Percentiles rank a stretch among this genome's conserved stretches.
Conservation (phyloP, 2,113 vertebrate species). For the Silurus meridionalis region DNA sequence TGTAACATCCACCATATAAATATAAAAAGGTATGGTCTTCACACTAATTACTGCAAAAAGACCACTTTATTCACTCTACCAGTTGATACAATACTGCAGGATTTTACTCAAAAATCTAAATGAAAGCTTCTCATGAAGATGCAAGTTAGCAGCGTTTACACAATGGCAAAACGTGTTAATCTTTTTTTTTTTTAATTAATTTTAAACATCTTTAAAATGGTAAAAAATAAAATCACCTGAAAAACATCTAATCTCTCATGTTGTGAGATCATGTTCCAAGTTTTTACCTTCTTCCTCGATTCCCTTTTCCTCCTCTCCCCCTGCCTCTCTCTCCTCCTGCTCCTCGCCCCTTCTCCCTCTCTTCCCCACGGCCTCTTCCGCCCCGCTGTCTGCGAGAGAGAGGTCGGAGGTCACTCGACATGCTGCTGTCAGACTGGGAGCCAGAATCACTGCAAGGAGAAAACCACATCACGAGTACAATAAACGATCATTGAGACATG, state of each 20-base stretch:
- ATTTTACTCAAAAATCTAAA: too few relatives aligned
- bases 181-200: too few relatives aligned
- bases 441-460: slow-evolving; percentile 69
- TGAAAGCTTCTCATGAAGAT: too few relatives aligned
- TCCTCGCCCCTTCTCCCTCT: slow-evolving; percentile 69
- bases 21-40: background rate
- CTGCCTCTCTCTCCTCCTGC: slow-evolving; percentile 64
- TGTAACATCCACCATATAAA: background rate
- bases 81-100: too few relatives aligned
- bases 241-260: background rate
- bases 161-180: too few relatives aligned
- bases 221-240: background rate
- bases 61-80: too few relatives aligned
- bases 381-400: slow-evolving; percentile 72
- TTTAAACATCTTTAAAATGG: too few relatives aligned
- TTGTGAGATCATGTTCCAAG: background rate
- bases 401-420: slow-evolving; percentile 73
- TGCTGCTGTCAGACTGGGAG: slow-evolving; percentile 78
- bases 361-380: slow-evolving; percentile 70
- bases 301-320: slow-evolving; percentile 74
- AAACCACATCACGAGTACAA: background rate
- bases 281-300: slow-evolving; percentile 71
- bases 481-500: background rate
- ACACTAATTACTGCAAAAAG: background rate
- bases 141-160: too few relatives aligned